These are phyloP conservation scores for Caenorhabditis imperialis DNA, from an alignment of 2,888 invertebrate species.

Conservation along the genomic window DNA sequence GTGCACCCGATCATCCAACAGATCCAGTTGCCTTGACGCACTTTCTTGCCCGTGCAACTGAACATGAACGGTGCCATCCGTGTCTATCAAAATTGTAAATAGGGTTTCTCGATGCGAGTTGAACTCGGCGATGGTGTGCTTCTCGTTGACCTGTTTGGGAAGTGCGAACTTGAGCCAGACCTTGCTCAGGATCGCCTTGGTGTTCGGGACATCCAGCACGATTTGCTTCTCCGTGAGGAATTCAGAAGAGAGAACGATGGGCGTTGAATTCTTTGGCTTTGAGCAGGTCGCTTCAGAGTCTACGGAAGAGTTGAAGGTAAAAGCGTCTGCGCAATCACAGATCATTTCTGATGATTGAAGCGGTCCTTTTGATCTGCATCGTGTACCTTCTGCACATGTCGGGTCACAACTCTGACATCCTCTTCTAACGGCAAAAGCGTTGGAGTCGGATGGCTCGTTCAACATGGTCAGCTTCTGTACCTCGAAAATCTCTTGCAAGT, in stretches of 20 bases:
- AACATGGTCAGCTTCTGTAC: slow-evolving; percentile 53
- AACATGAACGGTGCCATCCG: slow-evolving; percentile 47
- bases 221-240: slow-evolving; percentile 51
- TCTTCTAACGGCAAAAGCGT: slow-evolving; percentile 50
- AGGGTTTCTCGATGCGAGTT: slow-evolving; percentile 62
- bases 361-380: slow-evolving; percentile 51
- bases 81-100: slow-evolving; percentile 58
- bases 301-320: slow-evolving; percentile 50
- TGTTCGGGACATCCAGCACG: slow-evolving; percentile 56
- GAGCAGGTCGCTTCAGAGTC: slow-evolving; percentile 42
- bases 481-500: slow-evolving; percentile 50
- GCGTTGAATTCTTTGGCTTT: slow-evolving; percentile 21
- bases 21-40: slow-evolving; percentile 44
- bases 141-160: slow-evolving; percentile 46
- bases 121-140: slow-evolving; percentile 56
- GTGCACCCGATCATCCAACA: slow-evolving; percentile 60
- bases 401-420: slow-evolving; percentile 54
- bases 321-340: slow-evolving; percentile 60
- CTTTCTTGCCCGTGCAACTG: slow-evolving; percentile 57
- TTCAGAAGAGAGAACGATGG: slow-evolving; percentile 53
- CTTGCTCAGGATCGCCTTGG: slow-evolving; percentile 52
- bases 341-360: slow-evolving; percentile 31
- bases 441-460: slow-evolving; percentile 38
- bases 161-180: slow-evolving; percentile 61
- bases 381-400: slow-evolving; percentile 30